Evolutionary conservation across 2,797 vertebrate genomes (phyloP).

Genomic region (Rhinichthys osculus): DNA sequence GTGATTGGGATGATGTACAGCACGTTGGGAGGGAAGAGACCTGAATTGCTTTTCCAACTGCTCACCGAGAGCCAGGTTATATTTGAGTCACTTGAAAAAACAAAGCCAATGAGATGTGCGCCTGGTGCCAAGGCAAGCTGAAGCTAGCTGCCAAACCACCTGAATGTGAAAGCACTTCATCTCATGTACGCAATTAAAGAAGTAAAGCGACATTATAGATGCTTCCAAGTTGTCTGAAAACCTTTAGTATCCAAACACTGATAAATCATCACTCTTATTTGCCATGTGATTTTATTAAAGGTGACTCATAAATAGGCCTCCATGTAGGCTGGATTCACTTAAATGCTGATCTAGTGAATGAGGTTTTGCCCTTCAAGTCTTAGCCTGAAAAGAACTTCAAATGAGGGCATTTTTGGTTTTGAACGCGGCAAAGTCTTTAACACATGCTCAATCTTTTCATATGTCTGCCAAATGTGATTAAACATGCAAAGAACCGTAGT

Average conservation of each 20-base stretch:
- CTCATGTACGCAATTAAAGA: constrained; percentile 49
- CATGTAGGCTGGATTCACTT: constrained; percentile 31
- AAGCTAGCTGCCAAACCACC: constrained; percentile 56
- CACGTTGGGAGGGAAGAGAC: constrained; percentile 28
- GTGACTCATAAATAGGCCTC: constrained; percentile 34
- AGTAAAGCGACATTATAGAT: constrained; percentile 39
- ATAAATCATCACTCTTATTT: constrained; percentile 51
- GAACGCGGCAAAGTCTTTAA: constrained; percentile 7
- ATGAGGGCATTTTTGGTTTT: constrained; percentile 21
- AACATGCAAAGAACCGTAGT: background rate
- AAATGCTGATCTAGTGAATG: background rate
- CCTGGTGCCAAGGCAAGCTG: constrained; percentile 37
- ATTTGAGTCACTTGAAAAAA: constrained; percentile 33
- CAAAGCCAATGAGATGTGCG: constrained; percentile 33
- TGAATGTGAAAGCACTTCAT: constrained; percentile 51
- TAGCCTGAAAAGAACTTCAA: constrained; percentile 33
- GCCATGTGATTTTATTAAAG: constrained; percentile 42
- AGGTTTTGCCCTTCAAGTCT: constrained; percentile 8
- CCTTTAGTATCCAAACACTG: constrained; percentile 42
- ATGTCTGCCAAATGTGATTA: constrained; percentile 26
- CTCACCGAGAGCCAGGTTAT: constrained; percentile 22
- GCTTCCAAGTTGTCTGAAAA: constrained; percentile 53
- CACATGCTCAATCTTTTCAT: constrained; percentile 30
- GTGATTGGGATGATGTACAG: constrained; percentile 48
- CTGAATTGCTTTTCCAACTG: constrained; percentile 56